Conservation (phyloP, 2,888 invertebrate genomes). For the Cylindroiulus punctatus region DNA sequence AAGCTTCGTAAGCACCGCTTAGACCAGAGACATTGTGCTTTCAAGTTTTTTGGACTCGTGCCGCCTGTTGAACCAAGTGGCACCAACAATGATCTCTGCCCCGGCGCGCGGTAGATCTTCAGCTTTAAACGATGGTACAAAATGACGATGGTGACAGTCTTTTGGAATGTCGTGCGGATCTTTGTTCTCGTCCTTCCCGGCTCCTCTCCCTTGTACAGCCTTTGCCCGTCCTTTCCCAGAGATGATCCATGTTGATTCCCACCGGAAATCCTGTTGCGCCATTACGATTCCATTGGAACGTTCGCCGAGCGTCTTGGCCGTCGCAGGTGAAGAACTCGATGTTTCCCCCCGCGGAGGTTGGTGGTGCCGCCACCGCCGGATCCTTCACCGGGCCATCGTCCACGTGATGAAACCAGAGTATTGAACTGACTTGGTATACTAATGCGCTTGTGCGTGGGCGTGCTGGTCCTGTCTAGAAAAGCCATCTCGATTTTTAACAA, state of each 20-base stretch:
- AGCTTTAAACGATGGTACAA: conserved; percentile 52
- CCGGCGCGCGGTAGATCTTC: conserved; percentile 41
- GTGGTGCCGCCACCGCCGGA: conserved; percentile 2
- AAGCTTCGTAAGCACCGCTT: conserved; percentile 50
- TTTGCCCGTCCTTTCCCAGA: background rate
- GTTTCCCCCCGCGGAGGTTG: background rate
- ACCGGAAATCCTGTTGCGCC: conserved; percentile 33
- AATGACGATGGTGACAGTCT: conserved; percentile 1
- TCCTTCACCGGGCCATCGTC: conserved; percentile 11
- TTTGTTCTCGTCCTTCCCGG: background rate
- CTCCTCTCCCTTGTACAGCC: conserved; percentile 2
- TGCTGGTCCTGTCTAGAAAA: background rate
- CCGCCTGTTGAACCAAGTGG: conserved; percentile 4
- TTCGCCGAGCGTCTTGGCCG: conserved; percentile 15
- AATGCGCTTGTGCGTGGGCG: conserved; percentile 28
- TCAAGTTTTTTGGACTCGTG: background rate
- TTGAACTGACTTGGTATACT: conserved; percentile 24
- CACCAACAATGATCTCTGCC: conserved; percentile 42
- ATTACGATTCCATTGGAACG: conserved; percentile 6
- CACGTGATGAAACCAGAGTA: conserved; percentile 17
- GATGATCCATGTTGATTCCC: conserved; percentile 26
- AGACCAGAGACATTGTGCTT: background rate
- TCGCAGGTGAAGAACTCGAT: conserved; percentile 1
- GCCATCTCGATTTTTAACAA: conserved; percentile 35
- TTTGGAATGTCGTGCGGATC: background rate